phyloP scores from a whole-genome alignment of 2,113 vertebrate genomes.

The Nycticryphes semicollaris region DNA sequence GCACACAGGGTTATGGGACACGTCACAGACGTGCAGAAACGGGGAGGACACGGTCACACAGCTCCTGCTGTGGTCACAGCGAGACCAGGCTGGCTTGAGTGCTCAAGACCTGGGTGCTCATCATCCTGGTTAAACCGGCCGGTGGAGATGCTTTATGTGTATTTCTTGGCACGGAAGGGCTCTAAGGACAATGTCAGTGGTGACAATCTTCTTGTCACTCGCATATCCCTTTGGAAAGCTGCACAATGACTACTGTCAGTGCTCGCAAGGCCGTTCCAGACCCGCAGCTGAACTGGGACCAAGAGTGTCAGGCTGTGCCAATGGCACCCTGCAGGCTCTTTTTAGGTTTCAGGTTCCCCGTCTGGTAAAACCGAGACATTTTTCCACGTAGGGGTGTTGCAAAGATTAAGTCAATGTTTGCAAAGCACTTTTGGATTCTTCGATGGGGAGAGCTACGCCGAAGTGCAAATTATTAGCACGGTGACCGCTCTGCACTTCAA shows the following conservation, averaged over 20 bases:
- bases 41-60: not conserved
- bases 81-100: not conserved
- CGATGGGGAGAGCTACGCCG: not conserved
- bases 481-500: not conserved
- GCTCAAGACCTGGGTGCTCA: not conserved
- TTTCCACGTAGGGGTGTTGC: not conserved
- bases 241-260: not conserved
- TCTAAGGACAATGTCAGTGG: constrained; percentile 32
- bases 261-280: not conserved
- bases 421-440: constrained; percentile 36
- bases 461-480: constrained; percentile 1
- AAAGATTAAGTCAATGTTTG: constrained; percentile 54
- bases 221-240: constrained; percentile 19
- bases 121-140: not conserved
- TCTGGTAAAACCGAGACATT: not conserved
- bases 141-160: not conserved
- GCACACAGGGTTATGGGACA: not conserved
- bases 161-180: not conserved
- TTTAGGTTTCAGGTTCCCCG: not conserved
- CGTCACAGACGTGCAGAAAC: not conserved
- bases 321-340: not conserved
- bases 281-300: not conserved
- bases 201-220: constrained; percentile 10
- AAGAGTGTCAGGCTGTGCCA: constrained; percentile 11
- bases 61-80: not conserved